Evolutionary conservation across 92 coral and sea anemone genomes (phyloP), one percentile per base, ranked within the genome.

Genomic region (Epizoanthus rinbou): DNA sequence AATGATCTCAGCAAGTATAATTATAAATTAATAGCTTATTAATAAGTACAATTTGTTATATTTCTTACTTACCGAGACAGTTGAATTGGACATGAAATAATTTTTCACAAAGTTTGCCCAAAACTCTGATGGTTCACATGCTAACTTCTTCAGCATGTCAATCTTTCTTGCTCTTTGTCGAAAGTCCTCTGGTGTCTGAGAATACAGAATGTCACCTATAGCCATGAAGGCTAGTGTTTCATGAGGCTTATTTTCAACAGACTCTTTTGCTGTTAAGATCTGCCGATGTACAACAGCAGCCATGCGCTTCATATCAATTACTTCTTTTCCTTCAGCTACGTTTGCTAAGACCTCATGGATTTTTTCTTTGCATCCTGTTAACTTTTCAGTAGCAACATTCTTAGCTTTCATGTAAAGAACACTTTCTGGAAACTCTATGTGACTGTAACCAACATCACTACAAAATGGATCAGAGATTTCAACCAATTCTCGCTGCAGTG

Each of bases 381-480:
- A 87, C 81, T 93, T 93, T 31, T 90, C 93, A 2, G 91, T 85
- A 45, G 91, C 88, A 65, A 94, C 98, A 85, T 94, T 93, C 33
- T 86, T 85, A 22, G 98, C 98, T 58, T 86, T 90, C 81, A 95
- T 86, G 56, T 91, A 82, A 5, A 93, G 79, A 78, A 92, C 89
- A 53, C 94, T 92, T 72, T 91, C 91, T 14, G 93, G 69, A 79
- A 89, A 92, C 71, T 94, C 98, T 53, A 91, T 80, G 25, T 91
- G 76, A 14, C 87, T 86, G 37, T 89, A 95, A 21, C 84, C 72
- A 16, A 95, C 93, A 39, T 94, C 98, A 37, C 92, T 91, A 82
- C 98, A 93, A 84, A 80, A 95, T 7, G 98, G 98, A 23, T 95
- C 98, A 50, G 96, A 87, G 76, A 90, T 89, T 67, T 95, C 98